phyloP scores from a whole-genome alignment of 1,140 invertebrate species.

The Euglossa dilemma region DNA sequence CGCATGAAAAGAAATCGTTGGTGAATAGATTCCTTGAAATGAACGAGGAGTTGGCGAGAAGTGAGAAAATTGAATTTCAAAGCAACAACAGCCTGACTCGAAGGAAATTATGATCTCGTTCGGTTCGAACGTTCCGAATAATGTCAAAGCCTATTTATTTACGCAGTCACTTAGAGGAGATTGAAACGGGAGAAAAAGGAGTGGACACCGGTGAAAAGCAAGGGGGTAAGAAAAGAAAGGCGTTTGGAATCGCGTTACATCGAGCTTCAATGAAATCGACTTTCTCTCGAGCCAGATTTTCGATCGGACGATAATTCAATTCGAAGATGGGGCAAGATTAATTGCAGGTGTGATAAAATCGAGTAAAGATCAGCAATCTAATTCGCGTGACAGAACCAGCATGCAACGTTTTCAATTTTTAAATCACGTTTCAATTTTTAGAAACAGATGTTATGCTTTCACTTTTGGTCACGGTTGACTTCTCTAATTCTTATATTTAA shows the following conservation, averaged over 20 bases:
- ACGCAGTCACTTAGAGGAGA: background rate
- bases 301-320: background rate
- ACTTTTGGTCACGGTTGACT: background rate
- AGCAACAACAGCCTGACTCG: background rate
- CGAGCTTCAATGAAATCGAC: background rate
- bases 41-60: background rate
- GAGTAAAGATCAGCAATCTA: background rate
- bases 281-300: background rate
- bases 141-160: background rate
- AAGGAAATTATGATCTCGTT: background rate
- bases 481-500: background rate
- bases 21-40: background rate
- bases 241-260: background rate
- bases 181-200: background rate
- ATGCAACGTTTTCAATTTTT: background rate
- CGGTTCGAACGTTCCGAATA: background rate
- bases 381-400: background rate
- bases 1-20: background rate
- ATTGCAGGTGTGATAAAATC: background rate
- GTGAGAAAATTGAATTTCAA: slow-evolving; percentile 11
- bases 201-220: background rate
- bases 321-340: background rate
- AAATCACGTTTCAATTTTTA: no score
- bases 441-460: background rate
- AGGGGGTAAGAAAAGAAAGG: no score